Conservation (phyloP, 2,113 vertebrate genomes). For the Melozone crissalis region DNA sequence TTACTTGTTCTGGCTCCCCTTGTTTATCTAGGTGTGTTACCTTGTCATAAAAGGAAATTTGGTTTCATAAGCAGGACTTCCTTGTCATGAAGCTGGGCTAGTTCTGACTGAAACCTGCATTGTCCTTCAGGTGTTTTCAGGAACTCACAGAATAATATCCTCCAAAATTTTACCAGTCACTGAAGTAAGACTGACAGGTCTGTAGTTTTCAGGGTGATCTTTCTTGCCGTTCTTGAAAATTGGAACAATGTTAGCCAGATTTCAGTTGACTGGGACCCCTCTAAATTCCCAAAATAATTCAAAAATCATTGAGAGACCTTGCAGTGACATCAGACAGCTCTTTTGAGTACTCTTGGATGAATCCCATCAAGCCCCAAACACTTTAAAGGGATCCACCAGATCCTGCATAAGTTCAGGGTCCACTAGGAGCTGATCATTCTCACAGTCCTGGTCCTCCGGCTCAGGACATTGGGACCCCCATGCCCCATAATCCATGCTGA, state of each 20-base stretch:
- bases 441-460: neutral
- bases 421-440: neutral
- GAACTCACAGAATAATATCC: neutral
- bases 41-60: neutral
- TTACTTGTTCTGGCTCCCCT: neutral
- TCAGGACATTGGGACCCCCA: neutral
- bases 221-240: neutral
- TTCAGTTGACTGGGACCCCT: neutral
- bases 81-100: fast-evolving
- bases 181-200: neutral
- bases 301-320: neutral
- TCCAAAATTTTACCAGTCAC: neutral
- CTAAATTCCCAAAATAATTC: neutral
- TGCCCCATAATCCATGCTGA: neutral
- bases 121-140: neutral
- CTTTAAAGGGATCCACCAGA: neutral
- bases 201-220: neutral
- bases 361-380: neutral
- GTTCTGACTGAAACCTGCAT: neutral
- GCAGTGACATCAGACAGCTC: neutral
- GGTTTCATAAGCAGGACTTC: neutral
- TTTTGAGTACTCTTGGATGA: neutral
- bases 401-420: neutral
- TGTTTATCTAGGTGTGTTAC: neutral
- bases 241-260: neutral